Percentiles rank a stretch among this genome's conserved stretches.
These are phyloP conservation scores for Caenorhabditis sp. DNA, from an alignment of 2,888 invertebrate species.

Conservation along the genomic window DNA sequence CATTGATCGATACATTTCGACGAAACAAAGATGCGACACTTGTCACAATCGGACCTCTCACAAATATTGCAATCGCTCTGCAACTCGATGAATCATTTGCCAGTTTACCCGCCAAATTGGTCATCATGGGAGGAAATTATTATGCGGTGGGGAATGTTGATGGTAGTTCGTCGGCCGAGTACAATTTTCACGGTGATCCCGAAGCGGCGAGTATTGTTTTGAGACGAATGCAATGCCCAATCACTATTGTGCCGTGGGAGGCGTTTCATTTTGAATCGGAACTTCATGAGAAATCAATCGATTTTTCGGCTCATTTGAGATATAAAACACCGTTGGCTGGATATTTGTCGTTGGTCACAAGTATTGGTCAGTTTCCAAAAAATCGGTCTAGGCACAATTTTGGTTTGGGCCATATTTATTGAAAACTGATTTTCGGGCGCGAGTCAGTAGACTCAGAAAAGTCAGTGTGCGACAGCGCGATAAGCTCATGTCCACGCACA, in stretches of 20 bases:
- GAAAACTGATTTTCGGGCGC: no score
- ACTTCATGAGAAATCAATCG: constrained; percentile 43
- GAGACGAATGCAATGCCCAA: constrained; percentile 74
- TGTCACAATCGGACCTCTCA: constrained; percentile 71
- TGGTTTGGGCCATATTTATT: no score
- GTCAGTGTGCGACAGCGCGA: no score
- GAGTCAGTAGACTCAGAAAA: no score
- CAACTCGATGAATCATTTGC: constrained; percentile 71
- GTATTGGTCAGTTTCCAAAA: constrained; percentile 20
- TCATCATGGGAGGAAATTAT: constrained; percentile 67
- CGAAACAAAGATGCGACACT: constrained; percentile 27
- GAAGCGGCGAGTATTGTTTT: constrained; percentile 81
- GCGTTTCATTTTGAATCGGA: constrained; percentile 37
- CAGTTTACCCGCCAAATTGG: constrained; percentile 47
- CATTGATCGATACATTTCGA: constrained; percentile 22
- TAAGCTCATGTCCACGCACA: no score
- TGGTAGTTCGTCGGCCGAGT: constrained; percentile 77
- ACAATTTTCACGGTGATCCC: constrained; percentile 82
- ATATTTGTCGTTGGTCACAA: constrained; percentile 42
- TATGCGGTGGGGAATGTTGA: constrained; percentile 71
- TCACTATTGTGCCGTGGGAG: constrained; percentile 80
- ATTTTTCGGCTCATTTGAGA: constrained; percentile 55
- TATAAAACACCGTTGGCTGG: constrained; percentile 45
- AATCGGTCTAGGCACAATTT: no score
- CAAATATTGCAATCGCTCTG: constrained; percentile 73